Evolutionary conservation across 2,888 invertebrate genomes (phyloP), one percentile per base, ranked within the genome.

Genomic region (Meteorus cinctellus): DNA sequence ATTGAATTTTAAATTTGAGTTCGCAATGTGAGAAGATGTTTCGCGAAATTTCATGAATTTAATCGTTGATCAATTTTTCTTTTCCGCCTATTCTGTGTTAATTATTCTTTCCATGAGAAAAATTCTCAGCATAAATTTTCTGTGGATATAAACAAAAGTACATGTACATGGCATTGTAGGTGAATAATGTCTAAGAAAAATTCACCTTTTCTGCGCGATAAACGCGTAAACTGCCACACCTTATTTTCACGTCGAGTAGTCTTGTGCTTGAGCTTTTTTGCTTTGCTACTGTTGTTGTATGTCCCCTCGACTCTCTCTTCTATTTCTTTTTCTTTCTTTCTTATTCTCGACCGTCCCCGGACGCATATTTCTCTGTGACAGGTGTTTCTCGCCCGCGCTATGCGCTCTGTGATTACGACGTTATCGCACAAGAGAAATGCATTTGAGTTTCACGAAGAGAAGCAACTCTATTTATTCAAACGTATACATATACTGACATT

Each of bases 361-460:
- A 72, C 62, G 19, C 63, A 72, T 72, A 72, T 72, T 72, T 72
- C 72, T 72, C 41, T 48, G 45, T 72, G 62, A 62, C 62, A 48
- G 72, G 63, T 72, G 63, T 41, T 29, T 48, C 48, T 72, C 63
- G 72, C 72, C 62, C 48, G 62, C 62, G n/a, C 63, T 72, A 55
- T 55, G 55, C 19, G 41, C 41, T 63, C 27, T 45, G 63, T 63
- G 72, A 72, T 65, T 72, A 72, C 63, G 45, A 51, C 63, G 72
- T 41, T 62, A 72, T 72, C 45, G 72, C 27, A 6, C 63, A 41
- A 72, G 29, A 65, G 45, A 63, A 62, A 62, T 34, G 63, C 45
- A 55, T 63, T 72, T 31, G 34, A 62, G 48, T 63, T 41, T 24
- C 27, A 31, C 16, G 31, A 45, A 71, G 60, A 60, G 63, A 48